Percentiles rank a stretch among this genome's conserved stretches.
Conservation (phyloP, 1,140 invertebrate species). For the Orussus abietinus region DNA sequence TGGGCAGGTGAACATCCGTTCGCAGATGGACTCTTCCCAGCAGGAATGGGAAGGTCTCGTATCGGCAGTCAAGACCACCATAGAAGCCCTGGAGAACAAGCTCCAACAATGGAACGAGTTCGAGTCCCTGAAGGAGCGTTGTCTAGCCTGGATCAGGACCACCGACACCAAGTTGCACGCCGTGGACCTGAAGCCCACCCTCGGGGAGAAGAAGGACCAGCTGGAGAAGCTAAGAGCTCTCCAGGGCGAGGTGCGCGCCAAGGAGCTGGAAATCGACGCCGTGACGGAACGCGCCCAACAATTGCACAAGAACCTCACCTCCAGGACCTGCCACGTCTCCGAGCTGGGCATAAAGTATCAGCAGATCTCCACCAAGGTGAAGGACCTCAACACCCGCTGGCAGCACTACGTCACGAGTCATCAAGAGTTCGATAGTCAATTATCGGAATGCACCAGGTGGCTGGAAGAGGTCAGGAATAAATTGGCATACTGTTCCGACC, state of each 20-base stretch:
- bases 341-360: constrained; percentile 89
- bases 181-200: constrained; percentile 79
- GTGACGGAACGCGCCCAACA: constrained; percentile 87
- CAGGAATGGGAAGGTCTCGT: constrained; percentile 86
- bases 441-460: constrained; percentile 78
- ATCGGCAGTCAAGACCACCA: constrained; percentile 71
- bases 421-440: constrained; percentile 79
- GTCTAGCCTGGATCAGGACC: constrained; percentile 82
- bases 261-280: constrained; percentile 89
- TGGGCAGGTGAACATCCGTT: constrained; percentile 81
- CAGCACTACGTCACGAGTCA: constrained; percentile 87
- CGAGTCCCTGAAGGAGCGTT: constrained; percentile 81
- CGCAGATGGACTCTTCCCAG: constrained; percentile 80
- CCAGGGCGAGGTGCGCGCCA: constrained; percentile 84
- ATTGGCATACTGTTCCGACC: constrained; percentile 77
- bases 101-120: constrained; percentile 89
- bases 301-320: constrained; percentile 65
- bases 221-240: constrained; percentile 73
- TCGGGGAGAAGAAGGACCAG: constrained; percentile 80
- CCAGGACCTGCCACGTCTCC: constrained; percentile 72
- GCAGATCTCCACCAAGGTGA: constrained; percentile 82
- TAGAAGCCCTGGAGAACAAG: constrained; percentile 74
- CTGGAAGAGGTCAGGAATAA: constrained; percentile 81
- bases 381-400: constrained; percentile 87
- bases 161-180: constrained; percentile 85